Evolutionary conservation across 2,888 invertebrate species (phyloP), one percentile per base, ranked within the genome.

Genomic region (Bellardia pandia): DNA sequence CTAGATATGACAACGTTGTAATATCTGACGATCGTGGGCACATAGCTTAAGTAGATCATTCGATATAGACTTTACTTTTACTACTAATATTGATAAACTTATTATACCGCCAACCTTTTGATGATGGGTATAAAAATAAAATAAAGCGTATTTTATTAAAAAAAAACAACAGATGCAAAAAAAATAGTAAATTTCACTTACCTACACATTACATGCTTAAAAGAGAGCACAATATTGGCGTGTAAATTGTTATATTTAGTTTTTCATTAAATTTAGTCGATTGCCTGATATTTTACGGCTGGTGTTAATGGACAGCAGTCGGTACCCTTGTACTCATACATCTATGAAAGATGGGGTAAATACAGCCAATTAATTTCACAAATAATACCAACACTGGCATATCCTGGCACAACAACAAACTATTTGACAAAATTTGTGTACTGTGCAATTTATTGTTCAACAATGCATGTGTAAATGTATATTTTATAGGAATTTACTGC

Each of bases 301-400:
- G 45, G 64, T 56, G 69, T 71, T 79, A 69, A 79, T 69, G 40
- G 40, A 3, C 60, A 51, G 7, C 60, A 40, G 13, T 40, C 33
- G n/a, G 23, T 30, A 9, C 53, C 6, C 42, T 23, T 45, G 16
- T 13, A 11, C 13, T 42, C 33, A 9, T 0, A 48, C 8, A 56
- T 33, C 11, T 45, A 30, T 23, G 64, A 53, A 40, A 42, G 42
- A 64, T 64, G 64, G 33, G n/a, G 23, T 7, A 40, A 66, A 33
- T 23, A 66, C 37, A 40, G 66, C 58, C 81, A 86, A 86, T 86
- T 82, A 82, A 74, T 82, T 86, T 77, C 77, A 82, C 42, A 82
- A 51, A 56, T 71, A 80, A 51, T 75, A 77, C 68, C 72, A 66
- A 51, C 14, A 30, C 56, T 77, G 33, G 37, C 48, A 69, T 69